Evolutionary conservation across 2,888 invertebrate species (phyloP).

Genomic region (Agonopterix subpropinquella): DNA sequence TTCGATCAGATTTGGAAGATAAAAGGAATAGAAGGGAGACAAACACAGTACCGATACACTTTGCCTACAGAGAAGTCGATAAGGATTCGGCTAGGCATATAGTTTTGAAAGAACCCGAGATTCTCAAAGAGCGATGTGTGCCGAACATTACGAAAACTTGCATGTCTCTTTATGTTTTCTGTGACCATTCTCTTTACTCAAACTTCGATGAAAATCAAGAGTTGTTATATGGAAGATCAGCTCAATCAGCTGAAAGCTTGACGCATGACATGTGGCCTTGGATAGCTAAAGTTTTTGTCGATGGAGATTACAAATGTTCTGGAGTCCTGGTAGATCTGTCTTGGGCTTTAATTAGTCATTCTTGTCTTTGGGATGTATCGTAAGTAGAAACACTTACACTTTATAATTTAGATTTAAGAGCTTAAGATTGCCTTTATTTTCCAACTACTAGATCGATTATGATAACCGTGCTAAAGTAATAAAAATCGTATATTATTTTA

Average conservation of each 20-base stretch:
- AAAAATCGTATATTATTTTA: too few species aligned
- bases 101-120: slow-evolving; percentile 48
- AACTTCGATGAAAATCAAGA: slow-evolving; percentile 41
- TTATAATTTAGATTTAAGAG: too few species aligned
- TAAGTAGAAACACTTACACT: slow-evolving; percentile 25
- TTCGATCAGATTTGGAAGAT: slow-evolving; percentile 21
- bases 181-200: slow-evolving; percentile 61
- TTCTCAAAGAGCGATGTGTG: slow-evolving; percentile 58
- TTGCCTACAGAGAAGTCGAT: slow-evolving; percentile 36
- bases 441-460: too few species aligned
- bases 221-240: slow-evolving; percentile 16
- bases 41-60: slow-evolving; percentile 39
- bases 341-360: slow-evolving; percentile 79
- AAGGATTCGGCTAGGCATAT: slow-evolving; percentile 30
- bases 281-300: slow-evolving; percentile 82
- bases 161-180: slow-evolving; percentile 71
- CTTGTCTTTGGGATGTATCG: slow-evolving; percentile 66
- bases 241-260: slow-evolving; percentile 22
- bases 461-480: too few species aligned
- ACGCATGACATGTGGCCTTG: slow-evolving; percentile 77
- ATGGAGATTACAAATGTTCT: slow-evolving; percentile 82
- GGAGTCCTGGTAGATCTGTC: slow-evolving; percentile 79
- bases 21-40: slow-evolving; percentile 34
- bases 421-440: too few species aligned
- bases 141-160: slow-evolving; percentile 68